These are phyloP conservation scores for Pogoniulus pusillus DNA, from an alignment of 2,797 vertebrate genomes.

Conservation along the genomic window DNA sequence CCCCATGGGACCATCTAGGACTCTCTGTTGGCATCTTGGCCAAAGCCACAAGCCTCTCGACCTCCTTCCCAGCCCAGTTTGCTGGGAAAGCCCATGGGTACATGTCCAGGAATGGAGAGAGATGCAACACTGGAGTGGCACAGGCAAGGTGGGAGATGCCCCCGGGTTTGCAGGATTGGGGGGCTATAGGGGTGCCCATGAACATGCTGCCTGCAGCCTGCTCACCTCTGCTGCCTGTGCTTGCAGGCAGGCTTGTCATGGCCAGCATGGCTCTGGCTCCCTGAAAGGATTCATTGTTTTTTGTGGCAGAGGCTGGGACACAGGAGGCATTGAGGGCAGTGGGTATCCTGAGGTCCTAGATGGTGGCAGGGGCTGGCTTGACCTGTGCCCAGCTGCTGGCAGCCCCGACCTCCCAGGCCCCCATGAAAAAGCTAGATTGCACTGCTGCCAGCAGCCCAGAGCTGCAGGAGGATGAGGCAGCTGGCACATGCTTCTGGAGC, in stretches of 20 bases:
- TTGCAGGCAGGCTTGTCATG: not conserved
- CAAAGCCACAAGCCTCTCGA: not conserved
- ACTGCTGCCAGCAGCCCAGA: rapidly evolving
- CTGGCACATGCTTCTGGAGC: rapidly evolving
- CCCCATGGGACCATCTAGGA: rapidly evolving
- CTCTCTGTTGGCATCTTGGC: rapidly evolving
- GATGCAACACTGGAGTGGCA: rapidly evolving
- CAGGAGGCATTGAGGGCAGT: not conserved
- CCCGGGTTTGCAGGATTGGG: not conserved
- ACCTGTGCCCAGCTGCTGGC: not conserved
- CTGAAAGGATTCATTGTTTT: slow-evolving; percentile 53
- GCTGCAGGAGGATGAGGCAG: not conserved
- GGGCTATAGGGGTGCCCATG: no score
- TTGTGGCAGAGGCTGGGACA: not conserved
- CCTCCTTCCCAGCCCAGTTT: not conserved
- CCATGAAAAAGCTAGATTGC: not conserved
- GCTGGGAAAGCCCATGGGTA: rapidly evolving
- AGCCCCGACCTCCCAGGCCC: not conserved
- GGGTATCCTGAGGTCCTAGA: not conserved
- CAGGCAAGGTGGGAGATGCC: rapidly evolving
- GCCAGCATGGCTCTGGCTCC: not conserved
- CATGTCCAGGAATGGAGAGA: rapidly evolving
- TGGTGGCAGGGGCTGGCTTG: not conserved
- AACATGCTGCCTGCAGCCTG: not conserved
- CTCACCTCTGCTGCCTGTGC: not conserved